Conservation (phyloP, 2,888 invertebrate species). For the Drosophila koepferae region DNA sequence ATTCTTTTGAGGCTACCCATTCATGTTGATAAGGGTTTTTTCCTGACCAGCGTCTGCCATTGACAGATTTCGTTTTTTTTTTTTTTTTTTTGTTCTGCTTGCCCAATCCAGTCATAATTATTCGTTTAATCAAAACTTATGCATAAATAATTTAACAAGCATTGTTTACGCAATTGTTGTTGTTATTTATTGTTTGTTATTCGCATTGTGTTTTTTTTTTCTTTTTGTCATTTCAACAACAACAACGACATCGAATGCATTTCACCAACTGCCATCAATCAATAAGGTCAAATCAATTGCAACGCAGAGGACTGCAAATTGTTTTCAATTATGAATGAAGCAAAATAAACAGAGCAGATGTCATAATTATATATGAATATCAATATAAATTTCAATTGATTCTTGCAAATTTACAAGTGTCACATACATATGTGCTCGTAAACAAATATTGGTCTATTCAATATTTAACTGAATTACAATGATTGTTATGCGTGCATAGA, state of each 20-base stretch:
- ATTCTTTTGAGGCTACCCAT: conserved; percentile 8
- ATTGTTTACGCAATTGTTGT: conserved; percentile 14
- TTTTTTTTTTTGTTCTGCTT: conserved; percentile 1
- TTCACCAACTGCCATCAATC: conserved; percentile 60
- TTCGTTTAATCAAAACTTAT: conserved; percentile 44
- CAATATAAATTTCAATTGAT: background rate
- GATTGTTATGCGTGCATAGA: background rate
- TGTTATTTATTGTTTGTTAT: background rate
- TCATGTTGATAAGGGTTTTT: conserved; percentile 69
- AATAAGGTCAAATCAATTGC: conserved; percentile 78
- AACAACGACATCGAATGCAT: conserved; percentile 17
- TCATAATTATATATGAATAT: conserved; percentile 9
- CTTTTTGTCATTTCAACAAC: conserved; percentile 47
- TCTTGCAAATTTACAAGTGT: background rate
- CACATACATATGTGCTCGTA: no score
- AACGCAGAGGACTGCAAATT: conserved; percentile 47
- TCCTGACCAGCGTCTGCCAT: conserved; percentile 37
- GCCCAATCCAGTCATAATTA: conserved; percentile 28
- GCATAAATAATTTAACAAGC: conserved; percentile 42
- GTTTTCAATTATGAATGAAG: conserved; percentile 66
- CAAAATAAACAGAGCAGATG: conserved; percentile 8
- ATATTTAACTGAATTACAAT: background rate
- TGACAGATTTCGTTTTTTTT: conserved; percentile 52
- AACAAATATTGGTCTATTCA: background rate
- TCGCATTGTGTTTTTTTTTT: no score